Evolutionary conservation across 2,113 vertebrate genomes (phyloP).

Genomic region (Silurus meridionalis): DNA sequence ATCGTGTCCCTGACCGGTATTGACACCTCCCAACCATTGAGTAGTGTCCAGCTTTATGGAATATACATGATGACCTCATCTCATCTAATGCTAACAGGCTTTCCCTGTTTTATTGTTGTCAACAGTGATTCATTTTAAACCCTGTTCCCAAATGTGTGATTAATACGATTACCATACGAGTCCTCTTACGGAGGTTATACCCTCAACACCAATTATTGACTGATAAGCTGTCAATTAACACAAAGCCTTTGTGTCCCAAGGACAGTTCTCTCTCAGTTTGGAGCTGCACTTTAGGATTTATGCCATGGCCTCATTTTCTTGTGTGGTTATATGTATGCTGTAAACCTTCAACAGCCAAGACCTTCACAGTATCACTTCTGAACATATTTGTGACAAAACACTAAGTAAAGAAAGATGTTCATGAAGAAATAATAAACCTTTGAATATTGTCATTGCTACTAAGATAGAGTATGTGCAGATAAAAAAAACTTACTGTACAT

Average conservation of each 20-base stretch:
- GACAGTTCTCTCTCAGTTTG: constrained; percentile 50
- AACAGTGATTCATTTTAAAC: constrained; percentile 52
- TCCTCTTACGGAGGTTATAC: constrained; percentile 41
- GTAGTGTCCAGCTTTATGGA: constrained; percentile 36
- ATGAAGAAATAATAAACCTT: neutral
- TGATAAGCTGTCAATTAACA: constrained; percentile 59
- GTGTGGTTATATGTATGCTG: constrained; percentile 56
- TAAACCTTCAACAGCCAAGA: constrained; percentile 67
- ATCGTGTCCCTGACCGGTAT: constrained; percentile 41
- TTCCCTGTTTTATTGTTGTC: constrained; percentile 48
- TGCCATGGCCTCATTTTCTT: constrained; percentile 49
- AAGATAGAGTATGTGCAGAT: neutral
- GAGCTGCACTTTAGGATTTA: constrained; percentile 57
- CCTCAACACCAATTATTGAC: constrained; percentile 8
- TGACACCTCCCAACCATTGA: constrained; percentile 44
- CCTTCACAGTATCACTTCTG: constrained; percentile 58
- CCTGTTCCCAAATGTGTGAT: constrained; percentile 47
- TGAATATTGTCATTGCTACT: neutral
- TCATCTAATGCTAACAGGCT: neutral
- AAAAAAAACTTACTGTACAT: neutral
- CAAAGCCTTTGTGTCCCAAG: constrained; percentile 49
- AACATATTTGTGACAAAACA: constrained; percentile 54
- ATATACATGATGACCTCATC: constrained; percentile 43
- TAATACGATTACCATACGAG: constrained; percentile 48
- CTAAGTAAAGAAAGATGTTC: neutral